These are phyloP conservation scores for Tetranychus piercei DNA, from an alignment of 2,888 invertebrate genomes.

Conservation along the genomic window DNA sequence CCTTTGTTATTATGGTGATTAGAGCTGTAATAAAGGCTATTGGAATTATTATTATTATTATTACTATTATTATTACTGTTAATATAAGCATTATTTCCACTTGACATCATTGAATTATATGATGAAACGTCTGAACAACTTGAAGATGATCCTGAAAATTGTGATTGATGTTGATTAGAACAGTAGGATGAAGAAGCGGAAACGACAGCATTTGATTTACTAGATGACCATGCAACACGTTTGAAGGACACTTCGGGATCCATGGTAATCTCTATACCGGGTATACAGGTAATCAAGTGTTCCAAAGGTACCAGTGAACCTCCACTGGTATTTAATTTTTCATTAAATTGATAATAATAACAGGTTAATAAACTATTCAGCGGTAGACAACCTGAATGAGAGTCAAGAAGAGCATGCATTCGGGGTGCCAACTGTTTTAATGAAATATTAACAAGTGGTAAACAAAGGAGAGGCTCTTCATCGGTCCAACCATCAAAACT, in stretches of 20 bases:
- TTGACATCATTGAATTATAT: background rate
- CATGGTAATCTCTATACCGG: conserved; percentile 45
- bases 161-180: background rate
- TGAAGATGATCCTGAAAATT: background rate
- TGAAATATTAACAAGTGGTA: conserved; percentile 43
- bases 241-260: conserved; percentile 39
- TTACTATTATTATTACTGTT: background rate
- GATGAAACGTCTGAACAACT: background rate
- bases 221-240: conserved; percentile 37
- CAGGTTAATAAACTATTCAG: conserved; percentile 47
- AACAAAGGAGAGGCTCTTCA: conserved; percentile 44
- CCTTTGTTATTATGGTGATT: background rate
- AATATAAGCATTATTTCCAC: background rate
- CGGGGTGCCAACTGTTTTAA: conserved; percentile 46
- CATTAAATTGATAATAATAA: conserved; percentile 14
- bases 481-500: conserved; percentile 47
- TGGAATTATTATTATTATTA: background rate
- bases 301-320: conserved; percentile 49
- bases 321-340: conserved; percentile 9
- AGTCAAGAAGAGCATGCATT: conserved; percentile 47
- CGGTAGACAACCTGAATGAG: conserved; percentile 57
- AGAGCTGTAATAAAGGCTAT: too few relatives aligned
- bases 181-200: background rate
- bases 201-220: conserved; percentile 24
- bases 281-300: conserved; percentile 65